phyloP scores from a whole-genome alignment of 2,113 vertebrate species.

The Rhegmatorhina hoffmannsi region DNA sequence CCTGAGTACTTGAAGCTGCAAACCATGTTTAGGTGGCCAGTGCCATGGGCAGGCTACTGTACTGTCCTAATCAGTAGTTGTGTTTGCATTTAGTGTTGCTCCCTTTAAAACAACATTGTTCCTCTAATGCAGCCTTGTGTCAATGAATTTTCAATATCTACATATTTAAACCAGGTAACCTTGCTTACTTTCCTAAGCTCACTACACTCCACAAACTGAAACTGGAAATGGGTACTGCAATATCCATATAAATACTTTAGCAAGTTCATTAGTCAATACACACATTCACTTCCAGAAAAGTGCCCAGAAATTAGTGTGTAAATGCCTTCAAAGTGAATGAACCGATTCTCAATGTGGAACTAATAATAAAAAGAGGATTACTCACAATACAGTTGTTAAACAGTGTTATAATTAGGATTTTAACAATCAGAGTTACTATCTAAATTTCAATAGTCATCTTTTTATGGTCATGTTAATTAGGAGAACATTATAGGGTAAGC shows the following conservation, averaged over 20 bases:
- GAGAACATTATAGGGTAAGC: background rate
- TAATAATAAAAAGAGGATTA: conserved; percentile 10
- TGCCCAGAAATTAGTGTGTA: conserved; percentile 2
- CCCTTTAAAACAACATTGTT: background rate
- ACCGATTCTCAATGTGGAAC: conserved; percentile 12
- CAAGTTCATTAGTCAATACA: background rate
- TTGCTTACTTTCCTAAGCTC: background rate
- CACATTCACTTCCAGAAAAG: background rate
- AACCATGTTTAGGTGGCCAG: background rate
- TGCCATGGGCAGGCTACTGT: background rate
- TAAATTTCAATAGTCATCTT: background rate
- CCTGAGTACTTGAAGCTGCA: background rate
- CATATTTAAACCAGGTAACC: background rate
- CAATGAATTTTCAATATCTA: background rate
- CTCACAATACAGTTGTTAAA: conserved; percentile 8
- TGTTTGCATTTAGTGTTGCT: background rate
- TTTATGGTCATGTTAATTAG: background rate
- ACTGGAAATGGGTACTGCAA: background rate
- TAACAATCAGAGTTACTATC: conserved; percentile 15
- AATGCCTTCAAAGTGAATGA: conserved; percentile 6
- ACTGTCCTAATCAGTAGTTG: background rate
- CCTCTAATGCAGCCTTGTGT: background rate
- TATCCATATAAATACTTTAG: background rate
- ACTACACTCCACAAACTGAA: background rate
- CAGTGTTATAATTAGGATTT: conserved; percentile 45